Base-by-base conservation (phyloP, 1,140 invertebrate species). In the Pseudomyrmex dendroicus region DNA sequence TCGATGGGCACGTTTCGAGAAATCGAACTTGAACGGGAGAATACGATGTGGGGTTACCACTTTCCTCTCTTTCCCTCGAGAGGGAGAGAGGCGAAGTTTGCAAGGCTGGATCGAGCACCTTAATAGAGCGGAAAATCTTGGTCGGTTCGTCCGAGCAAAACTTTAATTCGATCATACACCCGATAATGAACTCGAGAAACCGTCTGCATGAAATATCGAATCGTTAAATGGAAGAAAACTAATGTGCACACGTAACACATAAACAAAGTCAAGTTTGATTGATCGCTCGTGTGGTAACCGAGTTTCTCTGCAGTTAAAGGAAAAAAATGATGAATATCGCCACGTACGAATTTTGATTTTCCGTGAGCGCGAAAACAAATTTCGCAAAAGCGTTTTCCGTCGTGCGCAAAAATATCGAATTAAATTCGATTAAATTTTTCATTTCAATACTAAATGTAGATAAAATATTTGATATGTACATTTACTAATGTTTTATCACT, bases 121-220 rank as follows among this genome's bases (percentile, higher is more conserved):
- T 86, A 86, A 86, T 86, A 84, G 84, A 77, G 82, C 83, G 67
- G 82, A 86, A 86, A 86, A 86, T 86, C 73, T 73, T 78, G 52
- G 52, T 54, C 48, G 73, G 54, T 76, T 46, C 22, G 44, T 74
- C 82, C 25, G 50, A 64, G 73, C 44, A 68, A 66, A 84, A 86
- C 67, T 86, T 84, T 86, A 86, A 86, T 84, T 86, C 82, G 73
- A 86, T 86, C 76, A 63, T 35, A 35, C 52, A 35, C 50, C 59
- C 13, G 56, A 56, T 12, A 48, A 56, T 74, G 72, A 61, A 72
- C 22, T 72, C 48, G 20, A 61, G 46, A 10, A 35, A n/a, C n/a
- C 44, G 22, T 7, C 50, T 52, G 67, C 15, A 25, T 59, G 44
- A 61, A 72, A 50, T 20, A 54, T 52, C 22, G 46, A 15, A 35